phyloP scores from a whole-genome alignment of 1,140 invertebrate genomes.

The Hypsibius dujardini region DNA sequence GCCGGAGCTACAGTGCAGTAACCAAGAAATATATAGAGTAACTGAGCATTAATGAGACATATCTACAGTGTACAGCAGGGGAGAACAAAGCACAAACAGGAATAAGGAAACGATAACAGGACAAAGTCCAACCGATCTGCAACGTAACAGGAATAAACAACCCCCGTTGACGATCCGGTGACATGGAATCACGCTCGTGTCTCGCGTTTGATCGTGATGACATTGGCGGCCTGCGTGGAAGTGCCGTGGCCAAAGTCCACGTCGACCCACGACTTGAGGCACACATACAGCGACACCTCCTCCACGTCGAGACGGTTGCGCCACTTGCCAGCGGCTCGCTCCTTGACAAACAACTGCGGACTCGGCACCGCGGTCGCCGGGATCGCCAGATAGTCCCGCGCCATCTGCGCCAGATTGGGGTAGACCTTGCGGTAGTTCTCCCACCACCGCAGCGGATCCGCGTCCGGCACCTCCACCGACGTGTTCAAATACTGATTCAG shows the following conservation, averaged over 20 bases:
- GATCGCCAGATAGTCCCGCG: background rate
- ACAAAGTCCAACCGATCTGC: too few relatives aligned
- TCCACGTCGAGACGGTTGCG: background rate
- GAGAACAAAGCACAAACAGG: too few relatives aligned
- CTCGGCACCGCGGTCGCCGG: background rate
- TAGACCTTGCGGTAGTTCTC: background rate
- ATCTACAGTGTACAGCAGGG: too few relatives aligned
- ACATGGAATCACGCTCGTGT: too few relatives aligned
- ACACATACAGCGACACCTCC: background rate
- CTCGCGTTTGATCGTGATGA: too few relatives aligned
- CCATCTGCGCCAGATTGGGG: background rate
- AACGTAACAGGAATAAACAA: too few relatives aligned
- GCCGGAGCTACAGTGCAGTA: too few relatives aligned
- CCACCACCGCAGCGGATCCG: conserved; percentile 3
- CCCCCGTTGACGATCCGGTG: too few relatives aligned
- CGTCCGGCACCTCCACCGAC: background rate
- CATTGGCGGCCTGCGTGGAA: too few relatives aligned
- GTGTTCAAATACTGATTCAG: conserved; percentile 1
- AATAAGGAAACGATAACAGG: too few relatives aligned
- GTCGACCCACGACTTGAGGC: background rate
- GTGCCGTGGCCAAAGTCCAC: background rate
- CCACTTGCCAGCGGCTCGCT: background rate
- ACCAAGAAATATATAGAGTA: too few relatives aligned
- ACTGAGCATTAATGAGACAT: too few relatives aligned
- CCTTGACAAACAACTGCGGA: background rate